These are phyloP conservation scores for Saguinus imperator DNA, from an alignment of 2,113 vertebrate species.

Conservation along the genomic window DNA sequence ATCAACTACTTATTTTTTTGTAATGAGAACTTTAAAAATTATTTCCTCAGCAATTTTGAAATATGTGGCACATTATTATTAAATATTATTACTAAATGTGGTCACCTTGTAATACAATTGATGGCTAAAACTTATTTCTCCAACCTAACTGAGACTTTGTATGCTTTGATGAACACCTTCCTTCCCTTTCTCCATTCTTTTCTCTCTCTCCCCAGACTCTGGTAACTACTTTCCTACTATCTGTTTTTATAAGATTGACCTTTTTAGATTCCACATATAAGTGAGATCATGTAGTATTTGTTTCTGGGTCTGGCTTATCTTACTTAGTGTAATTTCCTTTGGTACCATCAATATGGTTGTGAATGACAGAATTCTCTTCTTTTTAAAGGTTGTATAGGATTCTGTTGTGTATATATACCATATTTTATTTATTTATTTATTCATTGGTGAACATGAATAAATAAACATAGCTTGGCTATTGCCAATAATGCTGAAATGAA, in stretches of 20 bases:
- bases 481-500: not conserved
- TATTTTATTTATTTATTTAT: not conserved
- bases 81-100: too few relatives aligned
- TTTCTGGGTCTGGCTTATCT: not conserved
- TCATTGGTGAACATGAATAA: not conserved
- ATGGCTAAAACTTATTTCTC: not conserved
- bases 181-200: not conserved
- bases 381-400: not conserved
- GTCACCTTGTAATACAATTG: too few relatives aligned
- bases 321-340: not conserved
- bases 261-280: too few relatives aligned
- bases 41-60: not conserved
- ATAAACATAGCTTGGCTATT: not conserved
- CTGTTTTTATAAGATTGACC: not conserved
- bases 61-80: not conserved
- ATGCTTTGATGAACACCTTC: not conserved
- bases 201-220: not conserved
- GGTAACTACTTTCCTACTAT: not conserved
- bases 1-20: not conserved
- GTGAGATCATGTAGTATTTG: not conserved
- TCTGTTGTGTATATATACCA: not conserved
- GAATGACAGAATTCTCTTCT: not conserved
- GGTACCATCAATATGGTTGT: not conserved
- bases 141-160: not conserved
- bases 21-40: not conserved